These are phyloP conservation scores for Nemurella pictetii DNA, from an alignment of 2,888 invertebrate species.

Conservation along the genomic window DNA sequence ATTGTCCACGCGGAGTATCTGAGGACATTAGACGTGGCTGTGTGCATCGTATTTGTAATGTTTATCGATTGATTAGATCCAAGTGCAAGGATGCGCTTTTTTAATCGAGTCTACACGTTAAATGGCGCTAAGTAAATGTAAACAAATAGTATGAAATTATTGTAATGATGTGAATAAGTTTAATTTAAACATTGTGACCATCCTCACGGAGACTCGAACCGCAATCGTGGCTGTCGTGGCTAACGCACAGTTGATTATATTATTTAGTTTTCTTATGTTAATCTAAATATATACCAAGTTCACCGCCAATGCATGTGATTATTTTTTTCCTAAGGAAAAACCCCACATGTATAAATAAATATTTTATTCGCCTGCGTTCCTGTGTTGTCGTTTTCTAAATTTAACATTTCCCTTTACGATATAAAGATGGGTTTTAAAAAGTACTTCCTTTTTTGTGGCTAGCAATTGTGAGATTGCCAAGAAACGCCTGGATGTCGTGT, in stretches of 20 bases:
- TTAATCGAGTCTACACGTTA: neutral
- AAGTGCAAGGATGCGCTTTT: neutral
- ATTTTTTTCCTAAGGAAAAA: too few species aligned
- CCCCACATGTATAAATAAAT: neutral
- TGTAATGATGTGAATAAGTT: too few species aligned
- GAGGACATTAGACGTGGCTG: neutral
- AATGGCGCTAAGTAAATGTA: neutral
- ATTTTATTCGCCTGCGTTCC: neutral
- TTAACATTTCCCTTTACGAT: neutral
- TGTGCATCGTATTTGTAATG: neutral
- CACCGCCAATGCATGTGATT: too few species aligned
- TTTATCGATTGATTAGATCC: neutral
- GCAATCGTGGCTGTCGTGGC: too few species aligned
- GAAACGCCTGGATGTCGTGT: neutral
- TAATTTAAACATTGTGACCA: too few species aligned
- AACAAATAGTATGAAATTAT: too few species aligned
- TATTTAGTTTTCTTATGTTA: too few species aligned
- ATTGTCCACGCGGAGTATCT: neutral
- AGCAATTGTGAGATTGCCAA: neutral
- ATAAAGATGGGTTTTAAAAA: neutral
- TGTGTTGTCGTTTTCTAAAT: neutral
- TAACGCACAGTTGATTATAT: too few species aligned
- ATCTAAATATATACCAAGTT: too few species aligned
- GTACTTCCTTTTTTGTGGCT: neutral
- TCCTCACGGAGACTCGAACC: too few species aligned